Evolutionary conservation across 1,140 invertebrate species (phyloP).

Genomic region (Sycobia sp.): DNA sequence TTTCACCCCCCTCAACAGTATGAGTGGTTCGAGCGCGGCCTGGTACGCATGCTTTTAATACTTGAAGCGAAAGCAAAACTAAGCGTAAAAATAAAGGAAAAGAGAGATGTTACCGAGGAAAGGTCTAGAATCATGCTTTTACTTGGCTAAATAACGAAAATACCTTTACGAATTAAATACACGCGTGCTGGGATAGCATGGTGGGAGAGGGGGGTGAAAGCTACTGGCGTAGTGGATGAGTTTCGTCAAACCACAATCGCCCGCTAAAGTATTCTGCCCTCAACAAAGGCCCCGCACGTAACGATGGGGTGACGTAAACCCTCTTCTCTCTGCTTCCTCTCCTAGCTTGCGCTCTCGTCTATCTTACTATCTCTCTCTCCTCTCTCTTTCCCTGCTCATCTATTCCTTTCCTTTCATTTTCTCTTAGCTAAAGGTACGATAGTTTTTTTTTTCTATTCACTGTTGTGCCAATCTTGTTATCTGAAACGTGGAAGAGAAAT

Average conservation of each 20-base stretch:
- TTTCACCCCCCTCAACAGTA: too few species aligned
- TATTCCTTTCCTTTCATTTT: too few species aligned
- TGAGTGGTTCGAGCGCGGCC: neutral
- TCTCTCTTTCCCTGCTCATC: too few species aligned
- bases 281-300: neutral
- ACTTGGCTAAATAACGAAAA: constrained; percentile 49
- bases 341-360: too few species aligned
- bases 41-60: neutral
- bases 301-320: too few species aligned
- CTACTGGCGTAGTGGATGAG: constrained; percentile 38
- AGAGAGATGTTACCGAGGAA: neutral
- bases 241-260: constrained; percentile 53
- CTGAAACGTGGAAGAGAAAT: too few species aligned
- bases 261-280: constrained; percentile 48
- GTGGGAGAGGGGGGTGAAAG: too few species aligned
- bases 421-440: too few species aligned
- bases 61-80: neutral
- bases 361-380: too few species aligned
- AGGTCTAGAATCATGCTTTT: constrained; percentile 33
- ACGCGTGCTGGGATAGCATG: constrained; percentile 29
- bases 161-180: constrained; percentile 55
- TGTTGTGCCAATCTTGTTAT: too few species aligned
- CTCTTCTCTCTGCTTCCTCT: too few species aligned
- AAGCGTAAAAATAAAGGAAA: neutral
- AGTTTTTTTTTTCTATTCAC: too few species aligned